Conservation (phyloP, 1,140 invertebrate species). For the Oscheius sp. region DNA sequence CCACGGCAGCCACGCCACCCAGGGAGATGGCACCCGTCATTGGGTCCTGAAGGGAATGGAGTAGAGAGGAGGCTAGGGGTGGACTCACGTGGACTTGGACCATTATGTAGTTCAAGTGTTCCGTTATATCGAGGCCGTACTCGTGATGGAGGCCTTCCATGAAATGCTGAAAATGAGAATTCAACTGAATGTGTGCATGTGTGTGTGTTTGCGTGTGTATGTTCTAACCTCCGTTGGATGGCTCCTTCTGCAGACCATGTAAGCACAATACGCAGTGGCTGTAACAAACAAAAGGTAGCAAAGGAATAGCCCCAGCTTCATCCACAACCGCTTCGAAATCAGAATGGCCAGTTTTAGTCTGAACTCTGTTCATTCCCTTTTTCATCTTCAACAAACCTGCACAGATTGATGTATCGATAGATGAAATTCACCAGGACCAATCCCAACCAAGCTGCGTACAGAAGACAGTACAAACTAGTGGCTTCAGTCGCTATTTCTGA, state of each 20-base stretch:
- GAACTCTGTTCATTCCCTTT: too few species aligned
- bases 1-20: neutral
- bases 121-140: neutral
- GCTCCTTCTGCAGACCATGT: neutral
- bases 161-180: neutral
- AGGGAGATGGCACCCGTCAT: neutral
- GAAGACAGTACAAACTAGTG: neutral
- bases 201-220: neutral
- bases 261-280: neutral
- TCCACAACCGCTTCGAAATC: neutral
- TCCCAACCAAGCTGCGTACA: neutral
- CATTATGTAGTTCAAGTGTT: neutral
- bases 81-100: neutral
- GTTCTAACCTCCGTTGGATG: neutral
- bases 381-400: neutral
- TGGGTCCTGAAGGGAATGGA: neutral
- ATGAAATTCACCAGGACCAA: neutral
- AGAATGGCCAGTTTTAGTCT: neutral
- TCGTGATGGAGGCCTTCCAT: neutral
- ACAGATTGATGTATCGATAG: neutral
- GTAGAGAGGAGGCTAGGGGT: neutral
- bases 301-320: neutral
- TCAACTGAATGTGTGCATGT: neutral
- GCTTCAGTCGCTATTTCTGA: neutral
- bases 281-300: neutral